Evolutionary conservation across 2,888 invertebrate genomes (phyloP).

Genomic region (Archaeoteleia sp.): DNA sequence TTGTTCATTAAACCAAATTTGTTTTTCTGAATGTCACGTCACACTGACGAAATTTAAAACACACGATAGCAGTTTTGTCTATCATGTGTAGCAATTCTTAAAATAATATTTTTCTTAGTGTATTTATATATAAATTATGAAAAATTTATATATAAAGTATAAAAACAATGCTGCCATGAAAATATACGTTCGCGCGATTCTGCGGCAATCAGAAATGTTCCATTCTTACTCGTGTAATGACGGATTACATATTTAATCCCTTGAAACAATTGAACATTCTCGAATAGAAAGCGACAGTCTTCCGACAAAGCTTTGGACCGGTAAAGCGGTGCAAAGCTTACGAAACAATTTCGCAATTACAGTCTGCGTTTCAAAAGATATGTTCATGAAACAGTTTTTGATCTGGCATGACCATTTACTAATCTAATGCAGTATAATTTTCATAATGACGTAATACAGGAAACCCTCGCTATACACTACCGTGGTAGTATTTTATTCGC

Average conservation of each 20-base stretch:
- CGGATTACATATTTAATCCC: slow-evolving; percentile 43
- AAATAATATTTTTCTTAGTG: too few relatives aligned
- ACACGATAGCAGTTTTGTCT: too few relatives aligned
- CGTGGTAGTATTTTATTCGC: slow-evolving; percentile 27
- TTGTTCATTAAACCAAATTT: too few relatives aligned
- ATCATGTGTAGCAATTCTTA: too few relatives aligned
- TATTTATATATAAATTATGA: too few relatives aligned
- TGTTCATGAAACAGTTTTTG: slow-evolving; percentile 8
- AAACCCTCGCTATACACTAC: background rate
- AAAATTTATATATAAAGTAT: too few relatives aligned
- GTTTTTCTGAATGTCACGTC: too few relatives aligned
- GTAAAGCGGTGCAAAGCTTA: slow-evolving; percentile 26
- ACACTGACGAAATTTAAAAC: too few relatives aligned
- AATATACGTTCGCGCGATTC: too few relatives aligned
- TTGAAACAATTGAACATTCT: slow-evolving; percentile 36
- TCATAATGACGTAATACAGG: slow-evolving; percentile 1
- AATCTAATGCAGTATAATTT: slow-evolving; percentile 19
- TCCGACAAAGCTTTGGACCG: slow-evolving; percentile 51
- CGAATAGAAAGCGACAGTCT: slow-evolving; percentile 56
- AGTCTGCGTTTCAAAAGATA: background rate
- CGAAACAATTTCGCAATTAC: background rate
- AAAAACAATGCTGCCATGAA: too few relatives aligned
- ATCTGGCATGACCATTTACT: slow-evolving; percentile 11
- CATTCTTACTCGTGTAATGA: slow-evolving; percentile 43
- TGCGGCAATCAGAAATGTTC: slow-evolving; percentile 11